These are phyloP conservation scores for Colius striatus DNA, from an alignment of 2,113 vertebrate species.

Conservation along the genomic window DNA sequence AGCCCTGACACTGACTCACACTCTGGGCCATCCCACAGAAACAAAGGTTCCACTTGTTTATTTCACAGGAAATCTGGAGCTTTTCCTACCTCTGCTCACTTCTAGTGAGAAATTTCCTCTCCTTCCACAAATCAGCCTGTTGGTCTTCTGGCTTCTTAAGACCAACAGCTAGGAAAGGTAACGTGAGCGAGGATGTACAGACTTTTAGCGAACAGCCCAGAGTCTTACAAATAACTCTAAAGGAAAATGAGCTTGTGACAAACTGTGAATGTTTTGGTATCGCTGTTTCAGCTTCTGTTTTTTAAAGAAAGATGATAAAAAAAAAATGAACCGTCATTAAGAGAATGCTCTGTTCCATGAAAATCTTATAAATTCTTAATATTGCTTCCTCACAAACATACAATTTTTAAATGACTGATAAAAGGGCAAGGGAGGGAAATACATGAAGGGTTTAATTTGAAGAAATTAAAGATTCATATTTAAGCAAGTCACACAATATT, in stretches of 20 bases:
- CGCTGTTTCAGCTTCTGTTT: not conserved
- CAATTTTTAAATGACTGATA: not conserved
- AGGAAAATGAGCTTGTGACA: not conserved
- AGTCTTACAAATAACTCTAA: not conserved
- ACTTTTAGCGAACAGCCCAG: not conserved
- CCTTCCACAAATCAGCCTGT: not conserved
- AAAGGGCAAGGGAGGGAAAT: not conserved
- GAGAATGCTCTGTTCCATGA: not conserved
- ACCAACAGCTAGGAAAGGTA: not conserved
- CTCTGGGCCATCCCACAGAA: constrained; percentile 76
- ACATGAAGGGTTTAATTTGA: not conserved
- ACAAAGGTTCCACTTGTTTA: constrained; percentile 84
- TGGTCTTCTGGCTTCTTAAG: not conserved
- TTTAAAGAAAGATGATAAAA: not conserved
- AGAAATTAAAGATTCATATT: constrained; percentile 17
- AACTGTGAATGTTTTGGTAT: not conserved
- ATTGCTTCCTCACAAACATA: not conserved
- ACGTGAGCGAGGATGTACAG: not conserved
- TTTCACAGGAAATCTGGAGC: constrained; percentile 80
- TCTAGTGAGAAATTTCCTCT: constrained; percentile 61
- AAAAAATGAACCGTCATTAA: not conserved
- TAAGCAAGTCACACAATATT: not conserved
- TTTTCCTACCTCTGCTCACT: constrained; percentile 73
- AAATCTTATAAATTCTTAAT: constrained; percentile 8
- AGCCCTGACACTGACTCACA: constrained; percentile 84